These are phyloP conservation scores for Acanthacorydalis orientalis DNA, from an alignment of 2,888 invertebrate species.

Conservation along the genomic window DNA sequence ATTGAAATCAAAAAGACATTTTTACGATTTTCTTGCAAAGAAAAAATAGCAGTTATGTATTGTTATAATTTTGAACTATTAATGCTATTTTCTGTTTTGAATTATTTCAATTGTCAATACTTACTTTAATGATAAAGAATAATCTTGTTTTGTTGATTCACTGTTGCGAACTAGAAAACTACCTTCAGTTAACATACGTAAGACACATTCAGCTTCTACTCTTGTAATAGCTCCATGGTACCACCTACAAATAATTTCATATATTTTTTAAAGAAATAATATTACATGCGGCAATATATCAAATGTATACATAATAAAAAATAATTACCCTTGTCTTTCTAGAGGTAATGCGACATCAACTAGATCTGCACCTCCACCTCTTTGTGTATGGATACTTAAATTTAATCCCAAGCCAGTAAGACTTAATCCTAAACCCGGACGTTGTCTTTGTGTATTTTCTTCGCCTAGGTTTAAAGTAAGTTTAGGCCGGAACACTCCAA, in stretches of 20 bases:
- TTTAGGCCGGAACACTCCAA: slow-evolving; percentile 44
- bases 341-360: slow-evolving; percentile 68
- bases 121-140: slow-evolving; percentile 89
- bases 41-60: too few relatives aligned
- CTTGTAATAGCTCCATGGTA: slow-evolving; percentile 89
- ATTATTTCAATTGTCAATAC: slow-evolving; percentile 21
- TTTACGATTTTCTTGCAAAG: too few relatives aligned
- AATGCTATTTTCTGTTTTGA: neutral
- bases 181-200: slow-evolving; percentile 72
- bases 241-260: slow-evolving; percentile 43
- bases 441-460: slow-evolving; percentile 21
- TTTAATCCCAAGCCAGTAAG: slow-evolving; percentile 21
- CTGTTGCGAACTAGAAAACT: slow-evolving; percentile 89
- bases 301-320: too few relatives aligned
- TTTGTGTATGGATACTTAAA: slow-evolving; percentile 29
- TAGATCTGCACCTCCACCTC: slow-evolving; percentile 47
- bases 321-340: slow-evolving; percentile 70
- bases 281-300: too few relatives aligned
- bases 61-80: too few relatives aligned
- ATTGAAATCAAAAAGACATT: too few relatives aligned
- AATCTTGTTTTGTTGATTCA: slow-evolving; percentile 85
- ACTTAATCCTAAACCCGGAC: slow-evolving; percentile 22
- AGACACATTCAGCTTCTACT: slow-evolving; percentile 76
- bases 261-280: too few relatives aligned
- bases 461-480: slow-evolving; percentile 58